phyloP scores from a whole-genome alignment of 2,113 vertebrate genomes.

The Oreochromis tanganicae region DNA sequence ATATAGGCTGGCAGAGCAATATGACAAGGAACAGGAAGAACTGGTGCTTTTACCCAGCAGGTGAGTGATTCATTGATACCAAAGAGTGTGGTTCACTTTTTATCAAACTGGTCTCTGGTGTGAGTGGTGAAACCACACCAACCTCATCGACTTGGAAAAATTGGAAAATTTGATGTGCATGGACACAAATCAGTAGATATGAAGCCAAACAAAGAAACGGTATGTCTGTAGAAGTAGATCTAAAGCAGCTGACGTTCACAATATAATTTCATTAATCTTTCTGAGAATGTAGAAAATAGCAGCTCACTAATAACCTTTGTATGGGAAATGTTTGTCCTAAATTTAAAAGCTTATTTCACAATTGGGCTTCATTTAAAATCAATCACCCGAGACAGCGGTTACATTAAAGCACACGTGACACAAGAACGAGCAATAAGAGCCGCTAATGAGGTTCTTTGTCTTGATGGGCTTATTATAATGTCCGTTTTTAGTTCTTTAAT shows the following conservation, averaged over 20 bases:
- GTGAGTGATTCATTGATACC: neutral
- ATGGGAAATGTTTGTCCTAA: neutral
- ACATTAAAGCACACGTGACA: neutral
- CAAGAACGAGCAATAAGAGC: neutral
- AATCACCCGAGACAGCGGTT: fast-evolving
- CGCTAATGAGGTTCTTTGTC: neutral
- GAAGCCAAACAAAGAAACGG: neutral
- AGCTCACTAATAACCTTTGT: neutral
- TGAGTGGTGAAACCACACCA: fast-evolving
- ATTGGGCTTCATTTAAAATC: neutral
- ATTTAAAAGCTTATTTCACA: neutral
- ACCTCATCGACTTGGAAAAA: neutral
- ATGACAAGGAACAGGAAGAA: fast-evolving
- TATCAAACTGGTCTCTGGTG: neutral
- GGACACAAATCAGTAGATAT: neutral
- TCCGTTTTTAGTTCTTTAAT: neutral
- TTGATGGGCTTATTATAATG: neutral
- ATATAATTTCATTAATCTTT: fast-evolving
- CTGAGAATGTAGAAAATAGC: neutral
- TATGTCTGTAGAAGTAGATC: neutral
- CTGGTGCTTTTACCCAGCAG: neutral
- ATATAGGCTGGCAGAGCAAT: fast-evolving
- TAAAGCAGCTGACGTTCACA: neutral
- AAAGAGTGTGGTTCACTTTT: neutral
- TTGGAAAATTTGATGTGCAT: fast-evolving